Evolutionary conservation across 2,113 vertebrate genomes (phyloP).

Genomic region (Triplophysa siluroides): DNA sequence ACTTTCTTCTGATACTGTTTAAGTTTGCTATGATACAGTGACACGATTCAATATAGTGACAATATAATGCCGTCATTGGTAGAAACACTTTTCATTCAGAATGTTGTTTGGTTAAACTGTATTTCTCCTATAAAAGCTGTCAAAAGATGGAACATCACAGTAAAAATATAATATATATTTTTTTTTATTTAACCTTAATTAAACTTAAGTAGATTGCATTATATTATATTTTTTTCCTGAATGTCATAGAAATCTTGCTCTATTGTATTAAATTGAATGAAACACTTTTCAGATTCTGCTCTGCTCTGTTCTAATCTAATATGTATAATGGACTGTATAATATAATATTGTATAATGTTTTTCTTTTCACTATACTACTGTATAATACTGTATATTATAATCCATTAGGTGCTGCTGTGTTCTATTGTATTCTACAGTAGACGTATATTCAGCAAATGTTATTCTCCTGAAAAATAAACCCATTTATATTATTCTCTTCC

Average conservation of each 20-base stretch:
- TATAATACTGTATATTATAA: too few relatives aligned
- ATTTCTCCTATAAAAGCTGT: not conserved
- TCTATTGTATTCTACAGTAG: not conserved
- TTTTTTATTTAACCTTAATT: too few relatives aligned
- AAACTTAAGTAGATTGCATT: too few relatives aligned
- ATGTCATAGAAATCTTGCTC: too few relatives aligned
- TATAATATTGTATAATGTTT: not conserved
- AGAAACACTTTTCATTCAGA: not conserved
- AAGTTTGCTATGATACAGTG: constrained; percentile 80
- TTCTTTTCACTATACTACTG: not conserved
- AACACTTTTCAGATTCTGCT: not conserved
- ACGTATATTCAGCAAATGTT: not conserved
- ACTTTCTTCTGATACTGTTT: constrained; percentile 88
- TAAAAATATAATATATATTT: too few relatives aligned
- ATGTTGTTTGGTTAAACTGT: not conserved
- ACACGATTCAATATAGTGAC: not conserved
- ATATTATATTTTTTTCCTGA: too few relatives aligned
- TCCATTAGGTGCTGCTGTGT: not conserved
- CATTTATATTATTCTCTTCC: not conserved
- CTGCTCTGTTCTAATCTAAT: not conserved
- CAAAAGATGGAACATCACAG: not conserved
- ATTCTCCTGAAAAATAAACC: not conserved
- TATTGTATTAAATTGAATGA: too few relatives aligned
- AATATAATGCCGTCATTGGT: not conserved
- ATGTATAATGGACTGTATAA: not conserved